A percentile compares a stretch with the other conserved stretches of the same genome.
These are phyloP conservation scores for Melinaea marsaeus DNA, from an alignment of 2,888 invertebrate species.

Conservation along the genomic window DNA sequence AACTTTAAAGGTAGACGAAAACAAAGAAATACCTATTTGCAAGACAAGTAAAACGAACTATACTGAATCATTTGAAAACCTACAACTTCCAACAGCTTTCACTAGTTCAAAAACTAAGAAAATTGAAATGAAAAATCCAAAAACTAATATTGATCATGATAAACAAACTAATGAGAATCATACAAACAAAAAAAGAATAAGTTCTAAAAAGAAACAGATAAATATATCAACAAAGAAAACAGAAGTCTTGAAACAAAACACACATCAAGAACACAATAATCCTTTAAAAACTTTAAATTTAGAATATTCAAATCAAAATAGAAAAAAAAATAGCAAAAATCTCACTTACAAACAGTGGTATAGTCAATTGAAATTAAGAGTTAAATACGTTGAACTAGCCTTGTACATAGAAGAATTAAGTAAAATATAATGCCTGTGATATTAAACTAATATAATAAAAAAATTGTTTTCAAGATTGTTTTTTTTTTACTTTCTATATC, in stretches of 20 bases:
- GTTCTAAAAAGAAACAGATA: neutral
- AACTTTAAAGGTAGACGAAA: neutral
- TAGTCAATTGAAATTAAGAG: slow-evolving; percentile 49
- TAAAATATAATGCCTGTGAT: slow-evolving; percentile 29
- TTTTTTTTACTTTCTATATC: too few species aligned
- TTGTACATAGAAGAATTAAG: slow-evolving; percentile 57
- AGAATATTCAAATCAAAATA: slow-evolving; percentile 4
- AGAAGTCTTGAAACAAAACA: neutral
- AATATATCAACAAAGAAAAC: neutral
- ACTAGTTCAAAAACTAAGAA: slow-evolving; percentile 35
- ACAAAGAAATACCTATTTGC: neutral
- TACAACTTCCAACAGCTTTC: slow-evolving; percentile 48
- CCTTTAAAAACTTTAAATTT: neutral
- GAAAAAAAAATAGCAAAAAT: slow-evolving; percentile 1
- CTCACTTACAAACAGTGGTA: slow-evolving; percentile 48
- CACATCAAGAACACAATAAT: neutral
- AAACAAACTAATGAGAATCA: slow-evolving; percentile 5
- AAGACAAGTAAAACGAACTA: slow-evolving; percentile 3
- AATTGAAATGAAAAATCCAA: slow-evolving; percentile 7
- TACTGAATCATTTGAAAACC: slow-evolving; percentile 21
- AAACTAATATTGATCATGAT: slow-evolving; percentile 9
- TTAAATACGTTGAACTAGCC: slow-evolving; percentile 50
- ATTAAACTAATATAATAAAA: neutral
- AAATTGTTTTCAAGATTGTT: too few species aligned
- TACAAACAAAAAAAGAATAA: neutral